A percentile compares a stretch with the other conserved stretches of the same genome.
Evolutionary conservation across 2,113 vertebrate genomes (phyloP).

Genomic region (Carollia perspicillata): DNA sequence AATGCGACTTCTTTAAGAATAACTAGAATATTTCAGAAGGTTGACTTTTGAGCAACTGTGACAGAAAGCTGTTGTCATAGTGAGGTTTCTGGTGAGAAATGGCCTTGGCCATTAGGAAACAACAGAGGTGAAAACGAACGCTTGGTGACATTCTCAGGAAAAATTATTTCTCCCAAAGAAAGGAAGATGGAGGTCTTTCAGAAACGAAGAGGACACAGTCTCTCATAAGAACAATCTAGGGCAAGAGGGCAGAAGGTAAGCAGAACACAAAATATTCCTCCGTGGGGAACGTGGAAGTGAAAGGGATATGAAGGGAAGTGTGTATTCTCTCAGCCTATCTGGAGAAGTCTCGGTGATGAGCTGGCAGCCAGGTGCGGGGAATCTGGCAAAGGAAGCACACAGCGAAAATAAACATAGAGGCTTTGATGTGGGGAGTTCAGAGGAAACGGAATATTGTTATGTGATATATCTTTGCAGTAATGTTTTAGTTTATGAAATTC

Average conservation of each 20-base stretch:
- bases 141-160: neutral
- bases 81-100: neutral
- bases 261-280: neutral
- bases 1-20: neutral
- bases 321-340: neutral
- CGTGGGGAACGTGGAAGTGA: rapidly evolving
- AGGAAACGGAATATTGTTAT: rapidly evolving
- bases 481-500: neutral
- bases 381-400: neutral
- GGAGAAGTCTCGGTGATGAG: no score
- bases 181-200: neutral
- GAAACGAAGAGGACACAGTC: no score
- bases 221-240: neutral
- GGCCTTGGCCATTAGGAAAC: neutral
- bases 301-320: no score
- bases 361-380: no score
- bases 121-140: neutral
- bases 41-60: neutral
- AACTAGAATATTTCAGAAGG: neutral
- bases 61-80: neutral
- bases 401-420: neutral
- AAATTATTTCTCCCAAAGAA: neutral
- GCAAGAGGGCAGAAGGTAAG: neutral
- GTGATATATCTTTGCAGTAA: neutral
- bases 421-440: neutral